phyloP scores from a whole-genome alignment of 2,797 vertebrate genomes.

The Cuculus canorus region DNA sequence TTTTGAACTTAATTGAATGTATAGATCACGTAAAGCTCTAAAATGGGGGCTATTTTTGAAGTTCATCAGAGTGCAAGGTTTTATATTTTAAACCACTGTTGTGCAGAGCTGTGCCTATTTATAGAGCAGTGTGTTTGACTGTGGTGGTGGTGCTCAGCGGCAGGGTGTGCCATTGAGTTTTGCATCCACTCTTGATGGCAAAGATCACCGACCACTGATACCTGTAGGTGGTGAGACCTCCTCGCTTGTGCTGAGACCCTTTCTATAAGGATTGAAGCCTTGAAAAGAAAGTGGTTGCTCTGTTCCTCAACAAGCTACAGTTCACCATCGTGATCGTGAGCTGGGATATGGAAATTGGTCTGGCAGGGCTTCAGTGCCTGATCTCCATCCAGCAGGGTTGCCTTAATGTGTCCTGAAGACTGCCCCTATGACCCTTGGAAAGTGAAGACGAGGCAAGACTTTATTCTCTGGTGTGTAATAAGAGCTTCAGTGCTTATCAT shows the following conservation, averaged over 20 bases:
- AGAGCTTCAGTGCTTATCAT: not conserved
- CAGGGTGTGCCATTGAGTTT: not conserved
- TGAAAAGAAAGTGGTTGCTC: not conserved
- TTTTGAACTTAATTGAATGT: not conserved
- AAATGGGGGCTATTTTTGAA: not conserved
- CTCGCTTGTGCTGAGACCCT: not conserved
- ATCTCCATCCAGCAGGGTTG: not conserved
- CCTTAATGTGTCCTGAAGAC: not conserved
- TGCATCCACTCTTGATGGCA: not conserved
- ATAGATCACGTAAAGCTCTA: not conserved
- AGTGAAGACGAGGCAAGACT: not conserved
- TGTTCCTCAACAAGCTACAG: not conserved
- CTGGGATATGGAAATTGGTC: not conserved
- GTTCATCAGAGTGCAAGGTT: not conserved
- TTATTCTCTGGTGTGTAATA: not conserved
- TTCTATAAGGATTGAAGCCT: not conserved
- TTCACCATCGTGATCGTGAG: not conserved
- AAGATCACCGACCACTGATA: not conserved
- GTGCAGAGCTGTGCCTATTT: not conserved
- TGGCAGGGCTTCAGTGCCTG: not conserved
- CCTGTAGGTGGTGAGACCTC: not conserved
- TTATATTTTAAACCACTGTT: not conserved
- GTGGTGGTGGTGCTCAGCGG: not conserved
- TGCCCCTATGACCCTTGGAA: not conserved
- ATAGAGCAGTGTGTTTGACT: not conserved